Base-by-base conservation (phyloP, 1,140 invertebrate genomes). In the Anoplolepis gracilipes region DNA sequence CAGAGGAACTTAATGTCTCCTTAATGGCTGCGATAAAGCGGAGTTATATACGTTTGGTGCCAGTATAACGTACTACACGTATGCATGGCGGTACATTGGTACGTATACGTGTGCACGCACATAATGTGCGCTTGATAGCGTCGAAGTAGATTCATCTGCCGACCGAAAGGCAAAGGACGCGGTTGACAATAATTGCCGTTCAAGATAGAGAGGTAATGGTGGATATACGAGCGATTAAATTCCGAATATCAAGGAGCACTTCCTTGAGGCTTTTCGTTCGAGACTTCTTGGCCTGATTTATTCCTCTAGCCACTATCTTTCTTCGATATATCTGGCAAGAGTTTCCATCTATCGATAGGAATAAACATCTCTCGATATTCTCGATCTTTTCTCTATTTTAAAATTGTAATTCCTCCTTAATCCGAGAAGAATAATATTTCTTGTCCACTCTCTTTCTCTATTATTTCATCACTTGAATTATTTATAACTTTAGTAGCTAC, bases 21-120 rank as follows among this genome's bases (percentile, higher is more conserved):
- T 90, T 91, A 92, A 92, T 91, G 89, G 85, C 77, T 8, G 55
- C 85, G 91, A 92, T 92, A 90, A 92, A 92, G 61, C 82, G 67
- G 62, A 53, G 30, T 82, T 87, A 88, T 91, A 90, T 87, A 87
- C 86, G 75, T 69, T 84, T 61, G 76, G 57, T 89, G 78, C 55
- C 85, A 85, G 53, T 82, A 69, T 79, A 75, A 81, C 76, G 16
- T 76, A 49, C 73, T 88, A 70, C 69, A 39, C 53, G 61, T 76
- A 64, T 64, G 72, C 57, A 78, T 16, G 82, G 59, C 46, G 30
- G 42, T 78, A 69, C 81, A 46, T 78, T 53, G 49, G 10, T 59
- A 75, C 67, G 46, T 67, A 22, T 61, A 78, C 39, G 53, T 55
- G 64, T 57, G 36, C 49, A 73, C 36, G 53, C 69, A 67, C 46